A percentile compares a stretch with the other conserved stretches of the same genome.
phyloP scores from a whole-genome alignment of 1,140 invertebrate genomes.

The Microplitis mediator region DNA sequence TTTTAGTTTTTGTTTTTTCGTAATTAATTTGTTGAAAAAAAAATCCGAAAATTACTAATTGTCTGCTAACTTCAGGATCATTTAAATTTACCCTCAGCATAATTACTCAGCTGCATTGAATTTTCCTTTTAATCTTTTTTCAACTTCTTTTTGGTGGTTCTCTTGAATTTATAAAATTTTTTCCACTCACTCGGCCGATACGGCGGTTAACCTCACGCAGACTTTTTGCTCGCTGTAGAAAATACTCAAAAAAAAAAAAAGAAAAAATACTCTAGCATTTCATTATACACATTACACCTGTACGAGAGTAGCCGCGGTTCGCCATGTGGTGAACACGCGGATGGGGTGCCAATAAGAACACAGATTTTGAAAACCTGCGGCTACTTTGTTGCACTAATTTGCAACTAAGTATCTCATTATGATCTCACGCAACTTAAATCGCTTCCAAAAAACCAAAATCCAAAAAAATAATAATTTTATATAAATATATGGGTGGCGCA shows the following conservation, averaged over 20 bases:
- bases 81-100: no score
- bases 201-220: slow-evolving; percentile 25
- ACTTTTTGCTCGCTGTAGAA: slow-evolving; percentile 14
- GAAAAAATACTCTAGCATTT: background rate
- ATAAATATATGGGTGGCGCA: no score
- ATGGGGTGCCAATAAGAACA: no score
- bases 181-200: slow-evolving; percentile 21
- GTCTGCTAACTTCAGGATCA: no score
- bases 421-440: background rate
- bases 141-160: background rate
- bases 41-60: no score
- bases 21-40: no score
- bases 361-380: background rate
- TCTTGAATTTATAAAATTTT: slow-evolving; percentile 6
- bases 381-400: slow-evolving; percentile 48
- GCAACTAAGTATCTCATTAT: slow-evolving; percentile 29
- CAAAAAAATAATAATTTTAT: no score
- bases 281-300: no score
- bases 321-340: no score
- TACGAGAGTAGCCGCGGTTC: no score
- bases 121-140: slow-evolving; percentile 4
- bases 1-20: no score
- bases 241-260: background rate
- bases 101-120: background rate
- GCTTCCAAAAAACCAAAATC: no score